phyloP scores from a whole-genome alignment of 1,140 invertebrate genomes.

The Psilanteris sp. region DNA sequence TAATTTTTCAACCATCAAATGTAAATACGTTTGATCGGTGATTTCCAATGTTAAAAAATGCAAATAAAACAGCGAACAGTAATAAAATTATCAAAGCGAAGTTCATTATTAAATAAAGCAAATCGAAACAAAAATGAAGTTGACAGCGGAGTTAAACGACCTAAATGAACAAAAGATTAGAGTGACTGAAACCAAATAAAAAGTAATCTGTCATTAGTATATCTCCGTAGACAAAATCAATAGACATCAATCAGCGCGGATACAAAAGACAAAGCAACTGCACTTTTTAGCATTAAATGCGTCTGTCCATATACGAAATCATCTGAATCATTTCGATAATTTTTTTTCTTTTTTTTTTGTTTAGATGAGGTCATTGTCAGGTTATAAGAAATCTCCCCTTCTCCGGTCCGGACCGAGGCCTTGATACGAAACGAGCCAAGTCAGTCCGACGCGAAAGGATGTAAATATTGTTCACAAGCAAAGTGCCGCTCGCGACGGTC shows the following conservation, averaged over 20 bases:
- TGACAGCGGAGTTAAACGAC: too few relatives aligned
- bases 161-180: too few relatives aligned
- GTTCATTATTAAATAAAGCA: too few relatives aligned
- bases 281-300: not conserved
- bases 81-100: too few relatives aligned
- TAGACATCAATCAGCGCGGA: not conserved
- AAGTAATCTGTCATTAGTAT: too few relatives aligned
- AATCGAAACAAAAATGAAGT: too few relatives aligned
- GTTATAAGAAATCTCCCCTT: conserved; percentile 27
- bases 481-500: too few relatives aligned
- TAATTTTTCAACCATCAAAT: too few relatives aligned
- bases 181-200: not conserved
- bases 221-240: not conserved
- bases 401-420: not conserved
- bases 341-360: conserved; percentile 16
- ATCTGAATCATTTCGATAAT: conserved; percentile 18
- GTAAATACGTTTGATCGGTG: too few relatives aligned
- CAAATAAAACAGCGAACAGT: too few relatives aligned
- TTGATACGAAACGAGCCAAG: conserved; percentile 15
- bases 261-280: not conserved
- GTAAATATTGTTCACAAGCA: conserved; percentile 21
- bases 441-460: conserved; percentile 13
- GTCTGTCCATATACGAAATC: conserved; percentile 6
- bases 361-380: conserved; percentile 50
- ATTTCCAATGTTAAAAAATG: too few relatives aligned